Base-by-base conservation (phyloP, 2,888 invertebrate species). In the Nephrocerus scutellatus region DNA sequence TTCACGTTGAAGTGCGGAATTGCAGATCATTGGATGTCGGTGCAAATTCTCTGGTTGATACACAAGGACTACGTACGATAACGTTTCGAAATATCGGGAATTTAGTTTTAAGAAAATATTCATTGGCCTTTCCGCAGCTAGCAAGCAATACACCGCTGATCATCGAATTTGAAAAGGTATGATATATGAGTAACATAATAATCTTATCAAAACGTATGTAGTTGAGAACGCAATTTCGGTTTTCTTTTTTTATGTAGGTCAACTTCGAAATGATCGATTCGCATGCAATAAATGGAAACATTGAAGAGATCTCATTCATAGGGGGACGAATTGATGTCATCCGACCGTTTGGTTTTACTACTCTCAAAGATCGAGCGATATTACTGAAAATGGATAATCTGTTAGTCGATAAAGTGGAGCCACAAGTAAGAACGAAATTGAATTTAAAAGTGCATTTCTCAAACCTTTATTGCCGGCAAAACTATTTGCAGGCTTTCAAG, bases 321-420 rank as follows among this genome's bases (percentile, higher is more conserved):
- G 71, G 76, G 48, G 77, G 79, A 33, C 71, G 63, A 41, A 74
- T 88, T 39, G 73, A 73, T 16, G 70, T 70, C 38, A 70, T 86
- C 41, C 74, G 73, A 51, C 76, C 85, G 1, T 85, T 82, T 61
- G 82, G 84, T 1, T 83, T 88, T 59, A 80, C 82, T 43, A 83
- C 82, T 60, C 73, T 85, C 28, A 71, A 73, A 30, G 76, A 77
- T 51, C 76, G 59, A 47, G 62, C 77, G 33, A 75, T 79, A 51
- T 74, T 72, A 34, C 72, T 87, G 41, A 75, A 76, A 48, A 68
- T 88, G 47, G 71, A 70, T 21, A 73, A 80, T 51, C 79, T 80
- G 39, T 60, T 62, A 3, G 72, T 83, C 29, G 70, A 74, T 26
- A 73, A 70, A 32, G 73, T 85, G 30, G 79, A 82, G 39, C 55